These are phyloP conservation scores for Ichneumoninae sp. DNA, from an alignment of 2,888 invertebrate species.

Conservation along the genomic window DNA sequence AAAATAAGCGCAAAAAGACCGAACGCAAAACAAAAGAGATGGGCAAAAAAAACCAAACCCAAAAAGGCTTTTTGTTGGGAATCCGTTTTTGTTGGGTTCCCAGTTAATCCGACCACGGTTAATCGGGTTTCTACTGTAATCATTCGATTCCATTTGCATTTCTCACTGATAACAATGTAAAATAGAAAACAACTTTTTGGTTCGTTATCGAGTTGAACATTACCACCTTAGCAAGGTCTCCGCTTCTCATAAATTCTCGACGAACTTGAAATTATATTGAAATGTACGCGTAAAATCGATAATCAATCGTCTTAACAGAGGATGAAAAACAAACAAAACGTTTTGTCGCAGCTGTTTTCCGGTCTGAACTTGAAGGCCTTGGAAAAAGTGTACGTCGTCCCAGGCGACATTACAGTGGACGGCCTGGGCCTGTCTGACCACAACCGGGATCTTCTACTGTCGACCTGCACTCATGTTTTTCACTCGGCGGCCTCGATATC, in stretches of 20 bases:
- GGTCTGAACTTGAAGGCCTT: conserved; percentile 76
- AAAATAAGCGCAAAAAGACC: too few species aligned
- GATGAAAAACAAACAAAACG: neutral
- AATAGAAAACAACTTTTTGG: too few species aligned
- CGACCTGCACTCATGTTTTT: conserved; percentile 84
- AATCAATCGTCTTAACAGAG: neutral
- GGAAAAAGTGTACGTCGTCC: conserved; percentile 84
- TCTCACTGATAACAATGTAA: too few species aligned
- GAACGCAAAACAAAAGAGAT: too few species aligned
- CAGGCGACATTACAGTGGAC: conserved; percentile 83
- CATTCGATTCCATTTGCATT: too few species aligned
- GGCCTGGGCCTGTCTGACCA: conserved; percentile 81
- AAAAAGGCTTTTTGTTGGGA: too few species aligned
- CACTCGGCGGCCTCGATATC: conserved; percentile 88
- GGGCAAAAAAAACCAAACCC: too few species aligned
- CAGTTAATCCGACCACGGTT: too few species aligned
- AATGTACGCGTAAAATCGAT: neutral
- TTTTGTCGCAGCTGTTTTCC: conserved; percentile 67
- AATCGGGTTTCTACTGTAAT: too few species aligned
- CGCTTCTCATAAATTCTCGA: neutral
- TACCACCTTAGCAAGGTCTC: neutral
- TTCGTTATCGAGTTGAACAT: neutral
- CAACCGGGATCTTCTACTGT: conserved; percentile 80
- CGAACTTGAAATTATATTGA: neutral
- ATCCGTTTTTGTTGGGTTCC: too few species aligned